A percentile compares a stretch with the other conserved stretches of the same genome.
Evolutionary conservation across 2,888 invertebrate species (phyloP).

Genomic region (Encarsia formosa): DNA sequence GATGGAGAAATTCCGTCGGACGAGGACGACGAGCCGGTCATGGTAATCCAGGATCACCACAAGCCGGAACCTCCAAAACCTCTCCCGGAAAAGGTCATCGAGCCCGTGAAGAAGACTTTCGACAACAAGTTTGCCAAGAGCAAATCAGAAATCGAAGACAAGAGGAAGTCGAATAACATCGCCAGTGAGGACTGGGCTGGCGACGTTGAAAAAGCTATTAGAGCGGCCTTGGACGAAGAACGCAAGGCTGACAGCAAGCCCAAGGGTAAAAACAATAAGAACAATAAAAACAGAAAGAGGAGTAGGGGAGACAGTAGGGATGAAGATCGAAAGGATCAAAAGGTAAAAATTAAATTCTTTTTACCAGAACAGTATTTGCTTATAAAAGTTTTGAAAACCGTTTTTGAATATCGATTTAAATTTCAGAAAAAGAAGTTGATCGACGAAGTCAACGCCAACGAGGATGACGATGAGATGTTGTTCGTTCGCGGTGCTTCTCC

Average conservation of each 20-base stretch:
- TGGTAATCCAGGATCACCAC: constrained; percentile 51
- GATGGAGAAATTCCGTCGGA: constrained; percentile 82
- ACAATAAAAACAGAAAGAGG: constrained; percentile 41
- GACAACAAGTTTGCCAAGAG: constrained; percentile 40
- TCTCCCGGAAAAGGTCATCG: constrained; percentile 43
- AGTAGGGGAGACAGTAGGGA: constrained; percentile 52
- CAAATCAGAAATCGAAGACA: constrained; percentile 26
- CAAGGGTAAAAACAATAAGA: constrained; percentile 39
- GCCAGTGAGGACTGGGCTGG: constrained; percentile 71
- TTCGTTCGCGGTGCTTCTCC: constrained; percentile 77
- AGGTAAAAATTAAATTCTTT: constrained; percentile 32
- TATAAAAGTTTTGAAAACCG: background rate
- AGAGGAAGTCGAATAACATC: constrained; percentile 52
- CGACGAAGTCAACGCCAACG: constrained; percentile 52
- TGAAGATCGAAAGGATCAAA: constrained; percentile 52
- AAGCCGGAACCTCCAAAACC: constrained; percentile 48
- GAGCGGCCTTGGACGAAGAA: constrained; percentile 70
- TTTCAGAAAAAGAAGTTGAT: constrained; percentile 55
- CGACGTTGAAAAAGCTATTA: constrained; percentile 73
- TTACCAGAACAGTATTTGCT: background rate
- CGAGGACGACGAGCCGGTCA: constrained; percentile 55
- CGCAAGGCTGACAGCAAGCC: constrained; percentile 52
- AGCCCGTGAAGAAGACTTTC: constrained; percentile 45
- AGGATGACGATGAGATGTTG: constrained; percentile 75
- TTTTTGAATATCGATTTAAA: constrained; percentile 16